Base-by-base conservation (phyloP, 2,888 invertebrate genomes). In the Acanthosepion lycidas region DNA sequence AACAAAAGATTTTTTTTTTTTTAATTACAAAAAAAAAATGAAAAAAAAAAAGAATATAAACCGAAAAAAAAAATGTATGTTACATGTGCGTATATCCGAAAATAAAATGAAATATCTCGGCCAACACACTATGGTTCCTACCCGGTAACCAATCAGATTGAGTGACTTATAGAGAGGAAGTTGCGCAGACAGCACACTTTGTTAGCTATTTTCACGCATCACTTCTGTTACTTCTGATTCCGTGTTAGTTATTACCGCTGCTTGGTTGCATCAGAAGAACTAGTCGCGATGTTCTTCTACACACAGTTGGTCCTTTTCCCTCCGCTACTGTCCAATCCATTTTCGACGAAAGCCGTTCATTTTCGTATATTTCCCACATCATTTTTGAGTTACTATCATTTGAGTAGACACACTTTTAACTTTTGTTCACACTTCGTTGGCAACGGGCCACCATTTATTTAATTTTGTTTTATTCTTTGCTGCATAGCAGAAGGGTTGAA, bases 131-230 rank as follows among this genome's bases (percentile, higher is more conserved):
- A 12, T 78, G 78, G n/a, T 78, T 33, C n/a, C 78, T 12, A 78
- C n/a, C 78, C 78, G n/a, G 9, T 33, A 78, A 78, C 78, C n/a
- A 78, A 78, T 78, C 78, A 33, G 78, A 78, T 78, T 78, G 33
- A 78, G n/a, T 78, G 78, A 78, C 78, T 78, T 78, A 78, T n/a
- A 78, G 15, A 33, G 78, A n/a, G 78, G 78, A 78, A 78, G 78
- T 78, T 78, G 78, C n/a, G 78, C 12, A 78, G 78, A n/a, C 78
- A 18, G 78, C n/a, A n/a, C 78, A 78, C n/a, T 33, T 78, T n/a
- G 78, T 78, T 78, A 78, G 78, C 78, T n/a, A 78, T 78, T 78
- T 78, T 78, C 78, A 78, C n/a, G 78, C 78, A 78, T 78, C 78
- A 23, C 78, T n/a, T 78, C 78, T n/a, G 78, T 15, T 78, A n/a